Evolutionary conservation across 2,797 vertebrate genomes (phyloP).

Genomic region (Tragopan temminckii): DNA sequence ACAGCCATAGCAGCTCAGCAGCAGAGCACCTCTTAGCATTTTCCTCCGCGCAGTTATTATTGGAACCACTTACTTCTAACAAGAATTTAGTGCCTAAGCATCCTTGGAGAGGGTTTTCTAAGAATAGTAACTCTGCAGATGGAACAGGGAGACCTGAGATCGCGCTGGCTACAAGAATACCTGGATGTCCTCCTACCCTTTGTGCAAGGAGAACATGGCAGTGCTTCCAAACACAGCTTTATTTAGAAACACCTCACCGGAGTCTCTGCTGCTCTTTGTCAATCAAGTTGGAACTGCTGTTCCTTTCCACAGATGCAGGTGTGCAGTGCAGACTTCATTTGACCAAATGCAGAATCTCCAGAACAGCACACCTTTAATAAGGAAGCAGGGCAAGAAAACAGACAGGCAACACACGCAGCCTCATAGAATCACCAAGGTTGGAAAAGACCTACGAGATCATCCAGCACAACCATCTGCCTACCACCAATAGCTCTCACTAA

Average conservation of each 20-base stretch:
- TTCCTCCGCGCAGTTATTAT: slow-evolving; percentile 6
- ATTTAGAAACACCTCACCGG: not conserved
- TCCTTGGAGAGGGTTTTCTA: slow-evolving; percentile 1
- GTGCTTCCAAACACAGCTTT: not conserved
- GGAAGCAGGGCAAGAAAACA: not conserved
- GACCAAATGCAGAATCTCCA: not conserved
- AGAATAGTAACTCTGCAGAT: not conserved
- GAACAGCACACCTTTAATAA: not conserved
- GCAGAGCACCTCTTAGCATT: not conserved
- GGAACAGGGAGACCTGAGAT: not conserved
- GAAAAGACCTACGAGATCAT: too few relatives aligned
- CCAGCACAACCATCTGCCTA: too few relatives aligned
- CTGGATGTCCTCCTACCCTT: not conserved
- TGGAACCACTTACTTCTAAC: not conserved
- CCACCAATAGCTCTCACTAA: too few relatives aligned
- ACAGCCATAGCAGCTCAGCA: not conserved
- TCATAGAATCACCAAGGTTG: not conserved
- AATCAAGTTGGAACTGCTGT: not conserved
- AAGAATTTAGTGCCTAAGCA: not conserved
- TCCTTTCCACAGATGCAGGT: accelerated
- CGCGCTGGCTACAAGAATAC: not conserved
- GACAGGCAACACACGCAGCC: not conserved
- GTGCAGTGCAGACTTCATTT: not conserved
- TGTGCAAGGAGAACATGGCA: accelerated
- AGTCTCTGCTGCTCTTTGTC: not conserved